phyloP scores from a whole-genome alignment of 1,140 invertebrate species.

The Armadillidium nasatum region DNA sequence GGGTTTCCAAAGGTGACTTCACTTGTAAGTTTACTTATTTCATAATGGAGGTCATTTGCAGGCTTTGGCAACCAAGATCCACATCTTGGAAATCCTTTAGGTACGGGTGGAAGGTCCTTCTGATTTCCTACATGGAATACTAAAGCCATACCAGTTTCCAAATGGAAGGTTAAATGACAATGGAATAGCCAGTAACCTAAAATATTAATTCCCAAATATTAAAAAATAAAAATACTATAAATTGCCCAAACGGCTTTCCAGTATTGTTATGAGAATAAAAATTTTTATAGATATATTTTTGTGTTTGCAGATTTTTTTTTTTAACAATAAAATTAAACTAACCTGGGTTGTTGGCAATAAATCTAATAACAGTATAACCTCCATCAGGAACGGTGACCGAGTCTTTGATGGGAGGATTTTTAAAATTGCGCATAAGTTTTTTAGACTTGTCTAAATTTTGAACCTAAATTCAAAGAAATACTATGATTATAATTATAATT shows the following conservation, averaged over 20 bases:
- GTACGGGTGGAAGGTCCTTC: constrained; percentile 50
- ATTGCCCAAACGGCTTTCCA: too few species aligned
- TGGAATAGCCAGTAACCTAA: constrained; percentile 84
- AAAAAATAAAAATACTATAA: too few species aligned
- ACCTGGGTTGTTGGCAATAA: constrained; percentile 85
- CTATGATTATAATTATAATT: too few species aligned
- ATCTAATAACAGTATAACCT: constrained; percentile 82
- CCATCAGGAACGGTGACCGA: constrained; percentile 87
- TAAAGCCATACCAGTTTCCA: constrained; percentile 81
- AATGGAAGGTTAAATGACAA: constrained; percentile 86
- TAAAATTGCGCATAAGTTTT: constrained; percentile 65
- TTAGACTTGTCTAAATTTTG: constrained; percentile 52
- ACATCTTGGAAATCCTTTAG: constrained; percentile 44
- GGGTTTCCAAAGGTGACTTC: too few species aligned
- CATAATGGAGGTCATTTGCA: neutral
- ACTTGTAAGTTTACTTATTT: neutral
- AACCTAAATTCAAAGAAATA: constrained; percentile 15
- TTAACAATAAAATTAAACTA: too few species aligned
- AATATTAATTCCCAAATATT: too few species aligned
- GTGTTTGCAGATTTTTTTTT: too few species aligned
- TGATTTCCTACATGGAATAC: constrained; percentile 67
- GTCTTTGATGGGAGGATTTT: constrained; percentile 73
- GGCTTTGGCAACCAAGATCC: neutral
- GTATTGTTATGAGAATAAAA: too few species aligned
- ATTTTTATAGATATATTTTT: too few species aligned